Evolutionary conservation across 2,113 vertebrate genomes (phyloP).

Genomic region (Murina feae): DNA sequence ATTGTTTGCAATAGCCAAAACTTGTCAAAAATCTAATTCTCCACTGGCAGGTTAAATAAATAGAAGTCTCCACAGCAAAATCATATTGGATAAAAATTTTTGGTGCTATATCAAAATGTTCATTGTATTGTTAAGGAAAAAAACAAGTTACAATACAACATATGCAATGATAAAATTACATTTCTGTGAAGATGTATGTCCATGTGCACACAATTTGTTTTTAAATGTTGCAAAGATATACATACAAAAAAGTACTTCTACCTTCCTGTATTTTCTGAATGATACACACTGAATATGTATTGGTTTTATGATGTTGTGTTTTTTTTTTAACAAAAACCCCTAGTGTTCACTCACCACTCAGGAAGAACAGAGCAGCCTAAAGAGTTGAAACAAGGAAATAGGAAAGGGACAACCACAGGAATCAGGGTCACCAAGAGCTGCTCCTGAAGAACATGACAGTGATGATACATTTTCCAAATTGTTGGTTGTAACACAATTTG

Average conservation of each 20-base stretch:
- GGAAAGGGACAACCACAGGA: background rate
- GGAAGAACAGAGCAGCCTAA: background rate
- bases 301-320: background rate
- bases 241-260: background rate
- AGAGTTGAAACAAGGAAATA: background rate
- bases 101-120: background rate
- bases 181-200: background rate
- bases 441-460: background rate
- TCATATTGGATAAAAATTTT: background rate
- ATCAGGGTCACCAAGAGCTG: background rate
- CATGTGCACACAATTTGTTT: background rate
- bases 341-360: background rate
- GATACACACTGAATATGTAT: background rate
- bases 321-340: background rate
- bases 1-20: background rate
- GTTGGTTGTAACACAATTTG: background rate
- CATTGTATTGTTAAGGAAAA: background rate
- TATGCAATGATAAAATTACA: background rate
- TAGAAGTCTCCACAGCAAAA: background rate
- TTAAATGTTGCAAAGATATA: background rate
- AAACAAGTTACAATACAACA: background rate
- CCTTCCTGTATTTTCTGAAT: conserved; percentile 6
- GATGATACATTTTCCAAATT: background rate
- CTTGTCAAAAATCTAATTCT: background rate
- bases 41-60: background rate